These are phyloP conservation scores for Drosophila teissieri DNA, from an alignment of 1,140 invertebrate genomes.

Conservation along the genomic window DNA sequence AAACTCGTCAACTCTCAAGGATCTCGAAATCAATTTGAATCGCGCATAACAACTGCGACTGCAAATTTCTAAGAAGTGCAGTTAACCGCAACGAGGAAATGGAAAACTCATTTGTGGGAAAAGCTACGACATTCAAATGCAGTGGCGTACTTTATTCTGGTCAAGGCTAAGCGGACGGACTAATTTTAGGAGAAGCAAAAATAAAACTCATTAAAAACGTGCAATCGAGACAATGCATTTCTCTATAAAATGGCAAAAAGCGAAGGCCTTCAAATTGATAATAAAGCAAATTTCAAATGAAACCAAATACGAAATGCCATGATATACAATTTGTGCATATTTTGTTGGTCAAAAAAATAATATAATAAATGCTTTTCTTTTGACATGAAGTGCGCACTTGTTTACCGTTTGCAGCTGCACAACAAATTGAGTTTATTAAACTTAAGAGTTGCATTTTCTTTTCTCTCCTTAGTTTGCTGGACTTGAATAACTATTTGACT, in stretches of 20 bases:
- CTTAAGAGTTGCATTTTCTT: too few relatives aligned
- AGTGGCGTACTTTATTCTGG: conserved; percentile 13
- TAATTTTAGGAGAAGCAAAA: neutral
- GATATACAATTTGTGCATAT: too few relatives aligned
- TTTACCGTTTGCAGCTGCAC: too few relatives aligned
- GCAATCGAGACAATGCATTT: neutral
- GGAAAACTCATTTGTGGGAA: conserved; percentile 13
- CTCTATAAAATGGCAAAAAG: neutral
- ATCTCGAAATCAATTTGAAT: conserved; percentile 48
- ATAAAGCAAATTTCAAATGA: neutral
- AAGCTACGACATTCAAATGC: conserved; percentile 26
- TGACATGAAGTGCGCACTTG: too few relatives aligned
- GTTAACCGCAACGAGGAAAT: conserved; percentile 39
- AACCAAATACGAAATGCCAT: neutral
- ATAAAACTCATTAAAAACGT: conserved; percentile 4
- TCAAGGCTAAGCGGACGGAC: conserved; percentile 25
- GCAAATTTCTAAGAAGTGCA: conserved; percentile 44
- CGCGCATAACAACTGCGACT: conserved; percentile 48
- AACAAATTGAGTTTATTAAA: neutral
- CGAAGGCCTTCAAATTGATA: neutral
- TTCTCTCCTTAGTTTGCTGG: too few relatives aligned
- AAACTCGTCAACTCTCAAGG: conserved; percentile 55
- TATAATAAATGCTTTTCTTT: too few relatives aligned
- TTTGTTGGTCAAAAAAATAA: too few relatives aligned
- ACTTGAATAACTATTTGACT: too few relatives aligned